Conservation (phyloP, 2,797 vertebrate genomes). For the Alca torda region DNA sequence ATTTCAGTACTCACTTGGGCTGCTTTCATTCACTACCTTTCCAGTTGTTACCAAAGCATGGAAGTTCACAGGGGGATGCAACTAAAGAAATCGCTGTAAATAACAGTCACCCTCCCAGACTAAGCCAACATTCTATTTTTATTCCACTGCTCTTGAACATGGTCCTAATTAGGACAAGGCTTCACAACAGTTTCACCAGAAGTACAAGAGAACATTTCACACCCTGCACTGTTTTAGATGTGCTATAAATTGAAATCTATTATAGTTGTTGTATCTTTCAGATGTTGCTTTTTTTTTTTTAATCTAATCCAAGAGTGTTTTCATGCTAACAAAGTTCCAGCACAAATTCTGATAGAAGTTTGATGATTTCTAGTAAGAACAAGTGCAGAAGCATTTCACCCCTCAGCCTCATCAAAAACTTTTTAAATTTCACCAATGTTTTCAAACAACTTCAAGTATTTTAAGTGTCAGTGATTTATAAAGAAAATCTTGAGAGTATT, state of each 20-base stretch:
- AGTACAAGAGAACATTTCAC: neutral
- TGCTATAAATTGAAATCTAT: neutral
- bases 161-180: slow-evolving; percentile 8
- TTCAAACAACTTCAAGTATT: neutral
- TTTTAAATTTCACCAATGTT: neutral
- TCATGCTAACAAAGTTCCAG: neutral
- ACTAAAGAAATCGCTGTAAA: slow-evolving; percentile 16
- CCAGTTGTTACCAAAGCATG: neutral
- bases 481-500: neutral
- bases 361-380: neutral
- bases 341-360: neutral
- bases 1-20: neutral
- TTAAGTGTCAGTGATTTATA: neutral
- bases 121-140: slow-evolving; percentile 32
- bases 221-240: neutral
- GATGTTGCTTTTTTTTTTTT: too few relatives aligned
- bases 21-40: neutral
- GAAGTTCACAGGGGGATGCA: neutral
- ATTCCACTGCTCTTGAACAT: neutral
- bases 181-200: neutral
- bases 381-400: neutral
- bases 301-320: neutral
- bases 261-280: neutral
- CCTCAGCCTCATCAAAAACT: neutral
- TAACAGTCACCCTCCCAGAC: neutral